phyloP scores from a whole-genome alignment of 2,797 vertebrate genomes.

The Acanthurus tractus region DNA sequence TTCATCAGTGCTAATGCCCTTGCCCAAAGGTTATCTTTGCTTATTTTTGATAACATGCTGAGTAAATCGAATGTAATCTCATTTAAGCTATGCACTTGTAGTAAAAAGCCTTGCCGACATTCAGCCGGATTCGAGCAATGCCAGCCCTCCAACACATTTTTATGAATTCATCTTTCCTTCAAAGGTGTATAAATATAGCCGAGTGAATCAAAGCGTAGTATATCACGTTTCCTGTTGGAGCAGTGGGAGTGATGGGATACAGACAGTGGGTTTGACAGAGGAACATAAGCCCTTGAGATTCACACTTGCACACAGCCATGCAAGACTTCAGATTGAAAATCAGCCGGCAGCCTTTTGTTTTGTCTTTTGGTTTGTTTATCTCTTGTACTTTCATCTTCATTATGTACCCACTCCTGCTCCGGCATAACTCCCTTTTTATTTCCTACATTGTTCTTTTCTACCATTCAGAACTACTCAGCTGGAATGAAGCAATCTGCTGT shows the following conservation, averaged over 20 bases:
- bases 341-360: constrained; percentile 40
- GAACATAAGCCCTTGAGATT: constrained; percentile 54
- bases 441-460: constrained; percentile 15
- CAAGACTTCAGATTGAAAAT: constrained; percentile 49
- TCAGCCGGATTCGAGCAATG: constrained; percentile 35
- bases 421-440: constrained; percentile 5
- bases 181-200: constrained; percentile 67
- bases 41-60: constrained; percentile 59
- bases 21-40: constrained; percentile 66
- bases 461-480: constrained; percentile 15
- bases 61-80: constrained; percentile 49
- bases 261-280: constrained; percentile 58
- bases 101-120: constrained; percentile 46
- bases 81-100: constrained; percentile 48
- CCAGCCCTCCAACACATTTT: constrained; percentile 39
- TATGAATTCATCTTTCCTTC: constrained; percentile 55
- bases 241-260: constrained; percentile 48
- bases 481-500: constrained; percentile 23
- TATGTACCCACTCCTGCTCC: constrained; percentile 12
- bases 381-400: constrained; percentile 24
- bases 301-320: constrained; percentile 37
- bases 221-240: constrained; percentile 57
- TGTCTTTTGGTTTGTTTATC: constrained; percentile 41
- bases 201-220: constrained; percentile 58
- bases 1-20: constrained; percentile 63